Evolutionary conservation across 2,888 invertebrate genomes (phyloP).

Genomic region (Cylindroiulus punctatus): DNA sequence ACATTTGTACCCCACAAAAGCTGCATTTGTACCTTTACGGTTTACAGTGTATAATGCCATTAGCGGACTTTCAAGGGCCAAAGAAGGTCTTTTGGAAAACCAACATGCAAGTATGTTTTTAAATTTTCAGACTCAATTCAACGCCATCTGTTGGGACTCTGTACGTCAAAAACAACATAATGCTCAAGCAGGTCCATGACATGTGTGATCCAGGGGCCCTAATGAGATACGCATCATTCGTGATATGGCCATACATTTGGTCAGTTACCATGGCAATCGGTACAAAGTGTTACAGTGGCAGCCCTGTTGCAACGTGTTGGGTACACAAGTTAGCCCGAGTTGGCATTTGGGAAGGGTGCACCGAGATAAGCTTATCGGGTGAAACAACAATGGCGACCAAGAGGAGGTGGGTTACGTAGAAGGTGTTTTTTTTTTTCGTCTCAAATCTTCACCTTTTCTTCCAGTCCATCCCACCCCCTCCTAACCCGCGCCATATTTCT

Average conservation of each 20-base stretch:
- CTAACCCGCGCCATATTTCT: constrained; percentile 13
- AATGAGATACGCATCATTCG: too few species aligned
- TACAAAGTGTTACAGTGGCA: background rate
- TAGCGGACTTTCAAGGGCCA: too few species aligned
- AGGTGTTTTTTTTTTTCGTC: constrained; percentile 29
- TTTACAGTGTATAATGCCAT: too few species aligned
- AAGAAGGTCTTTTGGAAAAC: too few species aligned
- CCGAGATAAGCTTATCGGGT: constrained; percentile 19
- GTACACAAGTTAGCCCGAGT: background rate
- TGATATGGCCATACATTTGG: background rate
- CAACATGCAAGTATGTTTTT: too few species aligned
- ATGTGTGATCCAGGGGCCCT: too few species aligned
- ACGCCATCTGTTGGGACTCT: too few species aligned
- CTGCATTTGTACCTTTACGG: too few species aligned
- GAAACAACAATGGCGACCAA: constrained; percentile 25
- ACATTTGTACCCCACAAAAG: too few species aligned
- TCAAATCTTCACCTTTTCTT: constrained; percentile 33
- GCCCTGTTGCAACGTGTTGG: background rate
- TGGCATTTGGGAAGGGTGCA: background rate
- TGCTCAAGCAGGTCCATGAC: too few species aligned
- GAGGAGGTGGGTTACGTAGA: constrained; percentile 31
- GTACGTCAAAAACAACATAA: too few species aligned
- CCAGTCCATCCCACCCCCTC: background rate
- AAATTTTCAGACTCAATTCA: too few species aligned
- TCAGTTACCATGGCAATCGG: background rate